Evolutionary conservation across 2,888 invertebrate genomes (phyloP).

Genomic region (Artemia sp.): DNA sequence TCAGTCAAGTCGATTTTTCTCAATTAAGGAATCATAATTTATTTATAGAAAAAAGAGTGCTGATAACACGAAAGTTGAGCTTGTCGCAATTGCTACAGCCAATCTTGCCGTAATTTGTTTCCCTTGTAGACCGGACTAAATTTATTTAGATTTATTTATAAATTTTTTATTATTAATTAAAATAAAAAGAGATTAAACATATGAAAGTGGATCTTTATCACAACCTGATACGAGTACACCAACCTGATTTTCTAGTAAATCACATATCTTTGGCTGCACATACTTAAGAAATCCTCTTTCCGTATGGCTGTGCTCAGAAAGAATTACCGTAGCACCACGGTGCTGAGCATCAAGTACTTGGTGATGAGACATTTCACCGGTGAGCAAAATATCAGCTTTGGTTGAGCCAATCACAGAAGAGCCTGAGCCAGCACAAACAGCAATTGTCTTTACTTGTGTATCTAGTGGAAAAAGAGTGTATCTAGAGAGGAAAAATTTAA

Average conservation of each 20-base stretch:
- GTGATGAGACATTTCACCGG: conserved; percentile 86
- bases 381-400: conserved; percentile 60
- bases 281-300: conserved; percentile 64
- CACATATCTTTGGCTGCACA: conserved; percentile 36
- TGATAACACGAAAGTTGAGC: too few relatives aligned
- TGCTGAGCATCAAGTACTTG: conserved; percentile 73
- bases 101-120: too few relatives aligned
- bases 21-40: too few relatives aligned
- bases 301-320: conserved; percentile 84
- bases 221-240: conserved; percentile 48
- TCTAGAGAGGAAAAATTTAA: too few relatives aligned
- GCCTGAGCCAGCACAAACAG: conserved; percentile 81
- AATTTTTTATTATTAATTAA: too few relatives aligned
- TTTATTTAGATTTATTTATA: too few relatives aligned
- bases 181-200: conserved; percentile 37
- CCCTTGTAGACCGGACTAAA: too few relatives aligned
- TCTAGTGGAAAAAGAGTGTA: conserved; percentile 31
- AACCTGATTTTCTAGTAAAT: conserved; percentile 36
- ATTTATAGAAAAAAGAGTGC: too few relatives aligned
- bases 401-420: conserved; percentile 52
- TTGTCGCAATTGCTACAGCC: too few relatives aligned
- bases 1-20: too few relatives aligned
- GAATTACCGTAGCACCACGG: conserved; percentile 55
- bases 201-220: conserved; percentile 60
- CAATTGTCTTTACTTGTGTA: conserved; percentile 44